These are phyloP conservation scores for Galaxea fascicularis DNA, from an alignment of 92 coral and sea anemone genomes.

Conservation along the genomic window DNA sequence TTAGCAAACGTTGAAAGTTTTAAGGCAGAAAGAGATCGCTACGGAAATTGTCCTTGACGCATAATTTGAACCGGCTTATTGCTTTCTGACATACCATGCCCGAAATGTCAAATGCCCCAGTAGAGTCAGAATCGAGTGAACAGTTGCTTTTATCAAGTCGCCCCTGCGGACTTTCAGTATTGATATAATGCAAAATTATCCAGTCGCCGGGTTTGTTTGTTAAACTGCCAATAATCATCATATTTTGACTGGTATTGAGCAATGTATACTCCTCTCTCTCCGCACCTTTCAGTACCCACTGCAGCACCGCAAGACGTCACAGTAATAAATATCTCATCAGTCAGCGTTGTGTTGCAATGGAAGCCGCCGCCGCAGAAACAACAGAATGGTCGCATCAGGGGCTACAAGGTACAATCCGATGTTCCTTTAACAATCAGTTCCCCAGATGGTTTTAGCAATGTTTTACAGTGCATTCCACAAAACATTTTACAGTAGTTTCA, in stretches of 20 bases:
- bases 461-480: neutral
- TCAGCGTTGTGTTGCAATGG: conserved; percentile 90
- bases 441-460: neutral
- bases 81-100: no score
- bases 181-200: no score
- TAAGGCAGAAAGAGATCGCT: no score
- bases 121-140: no score
- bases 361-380: conserved; percentile 95
- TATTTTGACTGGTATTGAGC: neutral
- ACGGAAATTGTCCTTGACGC: no score
- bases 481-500: no score
- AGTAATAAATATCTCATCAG: conserved; percentile 75
- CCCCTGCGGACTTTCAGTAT: no score
- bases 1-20: no score
- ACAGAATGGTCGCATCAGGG: conserved; percentile 84
- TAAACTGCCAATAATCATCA: neutral
- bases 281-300: conserved; percentile 77
- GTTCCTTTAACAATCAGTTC: neutral
- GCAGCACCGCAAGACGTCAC: conserved; percentile 85
- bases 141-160: no score
- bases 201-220: no score
- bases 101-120: no score
- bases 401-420: conserved; percentile 69
- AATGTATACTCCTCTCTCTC: conserved; percentile 1
- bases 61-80: no score